Evolutionary conservation across 2,113 vertebrate genomes (phyloP), one percentile per base, ranked within the genome.

Genomic region (Neotragus pygmaeus): DNA sequence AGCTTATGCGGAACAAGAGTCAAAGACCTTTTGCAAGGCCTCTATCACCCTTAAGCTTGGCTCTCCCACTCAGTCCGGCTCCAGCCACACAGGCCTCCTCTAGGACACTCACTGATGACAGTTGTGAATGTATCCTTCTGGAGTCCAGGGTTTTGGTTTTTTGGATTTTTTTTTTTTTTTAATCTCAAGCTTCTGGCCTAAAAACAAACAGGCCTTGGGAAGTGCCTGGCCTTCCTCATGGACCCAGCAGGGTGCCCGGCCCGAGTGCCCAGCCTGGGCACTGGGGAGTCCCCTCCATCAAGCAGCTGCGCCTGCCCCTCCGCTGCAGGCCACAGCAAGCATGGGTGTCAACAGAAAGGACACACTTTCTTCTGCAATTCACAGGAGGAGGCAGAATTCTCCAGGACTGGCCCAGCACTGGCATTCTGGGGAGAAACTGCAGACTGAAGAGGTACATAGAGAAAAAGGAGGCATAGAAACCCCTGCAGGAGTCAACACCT

Each of bases 331-430:
- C 94, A 90, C 58, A 62, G 97, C 97, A 97, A 98, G 94, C 96
- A 1, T 47, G 60, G 3, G 0, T 0, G 1, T 94, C 89, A 17
- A 90, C 96, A 97, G 30, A 0, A 81, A 95, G 62, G 66, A 84
- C 85, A 81, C 36, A 77, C 89, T 98, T 97, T 97, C 94, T 97
- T 96, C 90, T 96, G 93, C 98, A 98, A 93, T 97, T 97, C 0
- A 0, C 51, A 96, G 43, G 55, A 91, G 83, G 98, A 98, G 98
- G 98, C 98, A 98, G 94, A 88, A 93, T 0, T 98, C 98, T 0
- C 98, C 98, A 91, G 94, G 91, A 70, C 39, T 82, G 47, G 92
- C 98, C 96, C 95, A 83, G 96, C 94, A 95, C 97, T 96, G 97
- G 97, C 86, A 93, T 96, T 93, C 49, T 58, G 0, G 36, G 97